Base-by-base conservation (phyloP, 2,113 vertebrate genomes). In the Hiodon alosoides region DNA sequence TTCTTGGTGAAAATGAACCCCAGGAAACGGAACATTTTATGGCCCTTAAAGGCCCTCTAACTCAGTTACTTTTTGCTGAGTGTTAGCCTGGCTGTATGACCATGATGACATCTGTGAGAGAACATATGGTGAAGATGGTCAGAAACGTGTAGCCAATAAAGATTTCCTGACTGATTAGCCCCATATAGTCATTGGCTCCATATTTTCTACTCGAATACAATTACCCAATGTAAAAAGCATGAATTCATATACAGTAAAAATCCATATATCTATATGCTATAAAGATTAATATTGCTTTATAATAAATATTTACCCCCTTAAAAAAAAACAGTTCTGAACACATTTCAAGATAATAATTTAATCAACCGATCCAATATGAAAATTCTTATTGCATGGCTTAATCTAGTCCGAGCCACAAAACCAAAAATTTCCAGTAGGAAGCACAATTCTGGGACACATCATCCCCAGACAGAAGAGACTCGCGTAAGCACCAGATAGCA, bases 401-500 rank as follows among this genome's bases (percentile, higher is more conserved):
- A 52, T 60, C 7, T 69, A 51, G 9, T 48, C 50, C 17, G 70
- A 69, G 47, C 50, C 57, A 67, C n/a, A 31, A 59, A 47, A 69
- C 71, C 53, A 16, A 69, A 71, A 61, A 73, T 31, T 67, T 50
- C 60, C 73, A 67, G 62, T 65, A 75, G 31, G 62, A 77, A 82
- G 62, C 55, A 73, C 60, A 74, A 4, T n/a, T 6, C 50, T n/a
- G 66, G 50, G 76, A 81, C 79, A 76, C 71, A 51, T 69, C 47
- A 70, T 80, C 77, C 78, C 64, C 67, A 52, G 50, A 79, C 77
- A 79, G 62, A 77, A 79, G 14, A 72, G 67, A 71, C 78, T 78
- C 71, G 81, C 76, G 84, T 68, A 79, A 81, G 77, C 75, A 47
- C 81, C 81, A 81, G 74, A 83, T 67, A 73, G 74, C 79, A 74